Percentiles rank a stretch among this genome's conserved stretches.
Conservation (phyloP, 30 jellyfish, hydroid and myxozoan genomes). For the Morbakka virulenta region DNA sequence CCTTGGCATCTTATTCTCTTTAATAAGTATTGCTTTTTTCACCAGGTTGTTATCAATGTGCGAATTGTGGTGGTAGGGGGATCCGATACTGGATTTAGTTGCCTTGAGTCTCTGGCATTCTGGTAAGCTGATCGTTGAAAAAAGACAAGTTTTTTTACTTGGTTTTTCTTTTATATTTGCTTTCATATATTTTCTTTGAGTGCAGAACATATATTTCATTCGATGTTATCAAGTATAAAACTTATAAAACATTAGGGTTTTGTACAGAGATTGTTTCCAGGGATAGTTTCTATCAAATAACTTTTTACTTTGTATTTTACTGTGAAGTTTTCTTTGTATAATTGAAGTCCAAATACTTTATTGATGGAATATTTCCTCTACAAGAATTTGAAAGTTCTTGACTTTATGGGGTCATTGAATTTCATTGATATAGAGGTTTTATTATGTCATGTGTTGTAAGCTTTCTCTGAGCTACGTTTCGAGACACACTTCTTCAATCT, state of each 20-base stretch:
- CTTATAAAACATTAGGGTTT: background rate
- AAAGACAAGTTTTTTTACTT: background rate
- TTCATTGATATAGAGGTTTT: too few relatives aligned
- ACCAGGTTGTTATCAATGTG: constrained; percentile 84
- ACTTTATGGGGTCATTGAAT: too few relatives aligned
- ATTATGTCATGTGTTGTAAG: too few relatives aligned
- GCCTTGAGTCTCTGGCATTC: constrained; percentile 72
- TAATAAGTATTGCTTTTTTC: too few relatives aligned
- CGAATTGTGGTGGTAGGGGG: constrained; percentile 94
- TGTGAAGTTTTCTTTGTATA: background rate
- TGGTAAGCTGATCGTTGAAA: constrained; percentile 57
- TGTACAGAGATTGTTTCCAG: too few relatives aligned
- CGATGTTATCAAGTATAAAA: background rate
- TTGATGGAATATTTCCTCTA: background rate
- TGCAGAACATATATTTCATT: background rate
- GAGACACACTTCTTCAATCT: too few relatives aligned
- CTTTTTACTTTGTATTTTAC: too few relatives aligned
- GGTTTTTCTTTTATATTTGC: background rate
- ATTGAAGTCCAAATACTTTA: background rate
- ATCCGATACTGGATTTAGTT: constrained; percentile 84
- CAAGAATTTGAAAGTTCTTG: too few relatives aligned
- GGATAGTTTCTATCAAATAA: too few relatives aligned
- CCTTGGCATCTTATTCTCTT: too few relatives aligned
- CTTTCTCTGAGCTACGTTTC: too few relatives aligned
- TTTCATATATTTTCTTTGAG: background rate